Evolutionary conservation across 1,140 invertebrate species (phyloP), one percentile per base, ranked within the genome.

Genomic region (Cotesia chilonis): DNA sequence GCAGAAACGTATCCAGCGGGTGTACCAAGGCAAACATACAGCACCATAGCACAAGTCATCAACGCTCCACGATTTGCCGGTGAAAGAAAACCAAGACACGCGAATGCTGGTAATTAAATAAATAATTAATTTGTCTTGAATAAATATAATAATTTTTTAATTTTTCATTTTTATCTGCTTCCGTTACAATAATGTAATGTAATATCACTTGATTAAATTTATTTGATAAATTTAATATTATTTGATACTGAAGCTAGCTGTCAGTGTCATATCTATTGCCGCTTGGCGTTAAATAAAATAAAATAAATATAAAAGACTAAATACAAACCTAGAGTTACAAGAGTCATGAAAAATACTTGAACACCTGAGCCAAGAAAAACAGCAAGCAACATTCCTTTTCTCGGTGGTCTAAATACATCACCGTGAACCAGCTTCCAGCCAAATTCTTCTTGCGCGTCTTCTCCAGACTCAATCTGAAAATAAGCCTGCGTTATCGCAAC

Each of bases 391-490:
- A 99, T 98, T 72, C 97, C 96, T 81, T 98, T 96, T 12, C 96
- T 90, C n/a, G 98, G 98, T 4, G 98, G 96, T 41, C 96, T 87
- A 85, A 98, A 98, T 0, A 98, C 95, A 87, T 98, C 96, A 10
- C 96, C 96, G 82, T 98, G 96, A 2, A 98, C 96, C 54, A 99
- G 87, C 88, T 99, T 99, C 98, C 98, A 99, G 20, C 98, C 98
- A 89, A 99, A 99, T 85, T 99, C 97, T 88, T 99, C 98, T 88
- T 98, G 92, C 9, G 97, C 97, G 89, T 99, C 98, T 88, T 99
- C 98, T 7, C 95, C 95, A 77, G 93, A 94, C 82, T 96, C 95
- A 89, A 96, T 96, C 89, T 96, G 81, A 80, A 84, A 83, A 73
- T 81, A 85, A 74, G 80, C 80, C 80, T 82, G 83, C 82, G 81